Evolutionary conservation across 1,140 invertebrate genomes (phyloP), one percentile per base, ranked within the genome.

Genomic region (Bombus pascuorum): DNA sequence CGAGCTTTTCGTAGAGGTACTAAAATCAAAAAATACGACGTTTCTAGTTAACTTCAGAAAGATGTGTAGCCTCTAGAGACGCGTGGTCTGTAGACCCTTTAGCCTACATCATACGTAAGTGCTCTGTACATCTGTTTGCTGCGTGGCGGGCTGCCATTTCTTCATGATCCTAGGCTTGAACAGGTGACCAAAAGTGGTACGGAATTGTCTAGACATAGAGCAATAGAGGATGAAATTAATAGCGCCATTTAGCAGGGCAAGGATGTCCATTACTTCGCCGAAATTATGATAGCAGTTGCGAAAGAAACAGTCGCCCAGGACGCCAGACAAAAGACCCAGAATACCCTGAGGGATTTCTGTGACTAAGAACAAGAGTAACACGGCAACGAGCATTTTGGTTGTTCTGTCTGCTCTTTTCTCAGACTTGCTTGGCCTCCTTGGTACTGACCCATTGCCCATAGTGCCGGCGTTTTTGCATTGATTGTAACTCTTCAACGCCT

Each of bases 211-310:
- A 66, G 98, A 98, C 98, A 99, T 99, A 44, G 97, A 97, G 89
- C 98, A 99, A 93, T 99, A 99, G 12, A 99, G 96, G 68, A 99
- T 97, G 93, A 99, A 99, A 93, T 99, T 99, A 68, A 99, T 97
- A 13, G 98, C 97, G 12, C 98, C 98, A 95, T 99, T 99, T 78
- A 99, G 95, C 9, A 99, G 95, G 0, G 98, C 98, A 77, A 99
- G 94, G 34, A 99, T 96, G 93, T 99, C 99, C 97, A 99, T 98
- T 15, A 99, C 90, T 93, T 99, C 98, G 1, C 98, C 98, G 75
- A 99, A 97, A 47, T 97, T 96, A 94, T 96, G 95, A 91, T 98
- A 98, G 92, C 97, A 98, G 72, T 95, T 96, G 39, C 96, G 93
- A 89, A 98, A 98, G 92, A 98, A 97, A 85, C 96, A 96, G 88